Base-by-base conservation (phyloP, 2,797 vertebrate species). In the Brotula barbata region DNA sequence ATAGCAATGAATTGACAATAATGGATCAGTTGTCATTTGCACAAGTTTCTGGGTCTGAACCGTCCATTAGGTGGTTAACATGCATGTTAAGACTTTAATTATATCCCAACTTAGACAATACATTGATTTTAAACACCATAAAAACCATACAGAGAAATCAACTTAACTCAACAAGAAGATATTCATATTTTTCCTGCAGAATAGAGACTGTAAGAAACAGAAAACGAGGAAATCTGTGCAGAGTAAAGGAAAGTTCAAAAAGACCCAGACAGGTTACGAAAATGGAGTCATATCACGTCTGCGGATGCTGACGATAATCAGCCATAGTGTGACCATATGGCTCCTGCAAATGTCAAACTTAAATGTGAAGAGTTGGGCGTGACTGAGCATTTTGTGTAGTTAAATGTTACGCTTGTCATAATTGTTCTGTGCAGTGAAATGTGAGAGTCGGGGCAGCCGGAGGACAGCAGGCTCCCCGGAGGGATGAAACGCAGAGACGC, bases 371-470 rank as follows among this genome's bases (percentile, higher is more conserved):
- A 47, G 66, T 28, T 33, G 0, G 7, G 28, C 13, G 23, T 31
- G 50, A 21, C 55, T 4, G 16, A 45, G 3, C 6, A 12, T 11
- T 22, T 37, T 9, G 50, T 45, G 40, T 49, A 5, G 49, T 34
- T 39, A 43, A 70, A 77, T 31, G 61, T 58, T 51, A 39, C 19
- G 52, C 31, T 3, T 71, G 68, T 73, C 71, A 68, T 71, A 51
- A 60, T 8, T 56, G 56, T 69, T 78, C 50, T 58, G 65, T 61
- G 58, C 50, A 5, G 34, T 34, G 58, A 52, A 62, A 41, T 37
- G 51, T 45, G 58, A 70, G 51, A 51, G 11, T 55, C 16, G 0
- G 64, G 58, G 60, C 59, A 56, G 12, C 1, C 16, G 31, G 53
- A 67, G 68, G 61, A 65, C 40, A 37, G 22, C 25, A 1, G 9